Base-by-base conservation (phyloP, 2,888 invertebrate genomes). In the Pristionchus arcanus region DNA sequence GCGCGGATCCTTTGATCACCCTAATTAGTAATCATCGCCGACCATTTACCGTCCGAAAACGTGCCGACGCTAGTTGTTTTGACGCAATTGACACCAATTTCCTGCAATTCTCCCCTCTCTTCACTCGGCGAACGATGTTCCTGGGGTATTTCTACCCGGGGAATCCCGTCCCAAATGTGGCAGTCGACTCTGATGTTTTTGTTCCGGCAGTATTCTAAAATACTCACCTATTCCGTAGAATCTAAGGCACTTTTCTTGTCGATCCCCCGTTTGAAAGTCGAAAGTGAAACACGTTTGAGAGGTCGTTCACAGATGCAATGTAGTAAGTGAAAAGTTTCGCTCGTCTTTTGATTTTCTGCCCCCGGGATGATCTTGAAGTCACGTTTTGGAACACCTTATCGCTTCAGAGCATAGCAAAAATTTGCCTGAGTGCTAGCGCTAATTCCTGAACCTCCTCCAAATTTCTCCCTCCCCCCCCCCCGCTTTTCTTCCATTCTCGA, bases 31-130 rank as follows among this genome's bases (percentile, higher is more conserved):
- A 63, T 63, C n/a, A 63, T 63, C 25, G 7, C 59, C 63, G 63
- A 63, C 63, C 63, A 63, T n/a, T 25, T n/a, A n/a, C 25, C 63
- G 63, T 21, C 63, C 63, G n/a, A 63, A 63, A 63, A 63, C 63
- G 63, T 63, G 63, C 63, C 63, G 25, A n/a, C 9, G n/a, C 63
- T 11, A 63, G 25, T 63, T 71, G 68, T 71, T 71, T 63, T 63
- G 63, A n/a, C 63, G 63, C 63, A 63, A 63, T 63, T 63, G 63
- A 63, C 63, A 63, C 68, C 63, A 63, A 63, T 63, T 63, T 63
- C n/a, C 63, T 63, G 63, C 63, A 63, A n/a, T 63, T 25, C n/a
- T 0, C 59, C 59, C 7, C 49, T 63, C n/a, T n/a, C n/a, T n/a
- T n/a, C 31, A 15, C 68, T 68, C 68, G 68, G 11, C 68, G 68